Base-by-base conservation (phyloP, 1,140 invertebrate genomes). In the Lepidurus couesii region DNA sequence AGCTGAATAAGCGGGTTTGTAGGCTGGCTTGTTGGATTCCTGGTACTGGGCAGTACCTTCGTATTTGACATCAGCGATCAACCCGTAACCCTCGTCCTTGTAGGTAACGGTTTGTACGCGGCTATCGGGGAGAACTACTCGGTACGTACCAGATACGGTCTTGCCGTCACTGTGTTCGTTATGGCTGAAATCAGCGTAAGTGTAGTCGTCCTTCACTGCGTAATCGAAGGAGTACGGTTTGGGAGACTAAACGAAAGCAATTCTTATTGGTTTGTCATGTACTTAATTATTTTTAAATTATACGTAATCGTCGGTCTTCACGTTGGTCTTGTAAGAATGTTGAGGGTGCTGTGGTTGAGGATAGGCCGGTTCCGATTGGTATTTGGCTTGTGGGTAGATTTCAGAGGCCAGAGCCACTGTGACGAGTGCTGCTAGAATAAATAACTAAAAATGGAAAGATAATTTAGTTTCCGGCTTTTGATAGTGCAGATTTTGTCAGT, bases 31-130 rank as follows among this genome's bases (percentile, higher is more conserved):
- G 76, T 77, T 24, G 34, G 2, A 4, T 0, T 90, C 53, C 16
- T 13, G 90, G 81, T 90, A 92, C 34, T 85, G 86, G 0, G 90
- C 90, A 79, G 90, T 88, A 7, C 91, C 91, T 82, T 92, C 91
- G 82, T 77, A 77, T 47, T 77, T 77, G 26, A 77, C 76, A 43
- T 77, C 45, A 5, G 76, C 76, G 16, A 77, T 47, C 16, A 77
- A 16, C 9, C 76, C 76, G 21, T 47, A 45, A n/a, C 77, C 79
- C 3, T 74, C 79, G 21, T 77, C 80, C 3, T 78, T 43, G 44
- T 81, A 81, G 75, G 79, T 80, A 53, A 81, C 81, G 43, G 47
- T 47, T 77, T 77, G 76, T 0, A 47, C 44, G 13, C 81, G 79
- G n/a, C 81, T 81, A 75, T 81, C 81, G 24, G 81, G 81, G 13